A percentile compares a stretch with the other conserved stretches of the same genome.
phyloP scores from a whole-genome alignment of 2,113 vertebrate species.

The Python bivittatus region DNA sequence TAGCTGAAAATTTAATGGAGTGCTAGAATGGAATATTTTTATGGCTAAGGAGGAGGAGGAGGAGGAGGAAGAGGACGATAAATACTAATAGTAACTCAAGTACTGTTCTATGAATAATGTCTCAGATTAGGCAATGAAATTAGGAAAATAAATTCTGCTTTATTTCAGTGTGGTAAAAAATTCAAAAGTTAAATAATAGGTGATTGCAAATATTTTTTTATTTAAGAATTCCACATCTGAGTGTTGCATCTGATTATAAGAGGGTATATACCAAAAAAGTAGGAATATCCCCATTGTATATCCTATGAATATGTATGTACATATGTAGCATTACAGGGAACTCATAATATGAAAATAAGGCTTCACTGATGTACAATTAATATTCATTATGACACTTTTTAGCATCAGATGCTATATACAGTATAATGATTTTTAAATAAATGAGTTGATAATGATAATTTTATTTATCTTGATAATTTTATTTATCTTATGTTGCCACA shows the following conservation, averaged over 20 bases:
- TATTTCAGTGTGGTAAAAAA: background rate
- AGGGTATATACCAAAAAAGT: background rate
- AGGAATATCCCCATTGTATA: background rate
- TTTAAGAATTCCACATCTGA: background rate
- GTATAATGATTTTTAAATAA: background rate
- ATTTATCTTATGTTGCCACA: background rate
- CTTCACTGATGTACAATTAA: background rate
- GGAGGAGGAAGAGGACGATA: too few relatives aligned
- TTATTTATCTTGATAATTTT: background rate
- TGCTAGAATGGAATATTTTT: too few relatives aligned
- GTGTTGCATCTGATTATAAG: background rate
- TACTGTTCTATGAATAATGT: too few relatives aligned
- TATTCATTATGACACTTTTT: background rate
- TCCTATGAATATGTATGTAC: background rate
- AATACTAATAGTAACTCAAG: too few relatives aligned
- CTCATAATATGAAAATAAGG: background rate
- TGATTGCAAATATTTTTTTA: background rate
- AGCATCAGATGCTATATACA: background rate
- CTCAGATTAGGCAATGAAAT: background rate
- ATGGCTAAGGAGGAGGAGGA: too few relatives aligned
- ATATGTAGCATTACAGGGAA: background rate
- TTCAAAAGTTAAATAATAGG: background rate
- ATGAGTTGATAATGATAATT: background rate
- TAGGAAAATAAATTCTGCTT: background rate
- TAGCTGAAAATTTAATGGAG: too few relatives aligned